These are phyloP conservation scores for Diabrotica virgifera DNA, from an alignment of 1,140 invertebrate species.

Conservation along the genomic window DNA sequence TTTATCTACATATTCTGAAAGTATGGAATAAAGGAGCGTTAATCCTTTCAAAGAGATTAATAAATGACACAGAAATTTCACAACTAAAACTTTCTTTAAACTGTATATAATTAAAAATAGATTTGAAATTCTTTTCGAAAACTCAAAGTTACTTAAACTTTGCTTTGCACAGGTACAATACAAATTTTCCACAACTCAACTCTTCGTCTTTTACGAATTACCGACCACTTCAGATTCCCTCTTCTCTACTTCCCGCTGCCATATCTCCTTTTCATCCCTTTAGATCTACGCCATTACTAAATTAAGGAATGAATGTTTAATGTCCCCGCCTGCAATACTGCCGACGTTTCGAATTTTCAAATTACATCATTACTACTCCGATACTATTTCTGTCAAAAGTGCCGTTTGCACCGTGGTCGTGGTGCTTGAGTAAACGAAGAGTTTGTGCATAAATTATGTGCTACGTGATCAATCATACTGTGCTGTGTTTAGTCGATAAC, in stretches of 20 bases:
- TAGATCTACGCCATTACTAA: background rate
- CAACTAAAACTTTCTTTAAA: background rate
- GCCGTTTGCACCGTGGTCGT: background rate
- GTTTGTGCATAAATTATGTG: too few relatives aligned
- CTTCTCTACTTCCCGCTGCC: background rate
- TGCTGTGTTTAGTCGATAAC: too few relatives aligned
- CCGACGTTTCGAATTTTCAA: slow-evolving; percentile 2
- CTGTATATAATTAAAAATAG: too few relatives aligned
- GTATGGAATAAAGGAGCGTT: too few relatives aligned
- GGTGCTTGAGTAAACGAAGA: too few relatives aligned
- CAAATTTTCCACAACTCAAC: slow-evolving; percentile 1
- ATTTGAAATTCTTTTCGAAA: too few relatives aligned
- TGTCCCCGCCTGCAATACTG: background rate
- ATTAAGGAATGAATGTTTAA: slow-evolving; percentile 3
- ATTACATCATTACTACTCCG: background rate
- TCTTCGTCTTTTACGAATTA: background rate
- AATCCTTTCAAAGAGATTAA: too few relatives aligned
- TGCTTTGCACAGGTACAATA: background rate
- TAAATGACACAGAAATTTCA: too few relatives aligned
- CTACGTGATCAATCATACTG: too few relatives aligned
- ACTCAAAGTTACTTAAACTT: background rate
- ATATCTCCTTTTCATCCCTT: background rate
- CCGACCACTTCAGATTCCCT: background rate
- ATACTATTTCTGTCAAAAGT: background rate
- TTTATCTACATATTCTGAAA: too few relatives aligned